A percentile compares a stretch with the other conserved stretches of the same genome.
Evolutionary conservation across 2,888 invertebrate species (phyloP).

Genomic region (Parnassius mnemosyne): DNA sequence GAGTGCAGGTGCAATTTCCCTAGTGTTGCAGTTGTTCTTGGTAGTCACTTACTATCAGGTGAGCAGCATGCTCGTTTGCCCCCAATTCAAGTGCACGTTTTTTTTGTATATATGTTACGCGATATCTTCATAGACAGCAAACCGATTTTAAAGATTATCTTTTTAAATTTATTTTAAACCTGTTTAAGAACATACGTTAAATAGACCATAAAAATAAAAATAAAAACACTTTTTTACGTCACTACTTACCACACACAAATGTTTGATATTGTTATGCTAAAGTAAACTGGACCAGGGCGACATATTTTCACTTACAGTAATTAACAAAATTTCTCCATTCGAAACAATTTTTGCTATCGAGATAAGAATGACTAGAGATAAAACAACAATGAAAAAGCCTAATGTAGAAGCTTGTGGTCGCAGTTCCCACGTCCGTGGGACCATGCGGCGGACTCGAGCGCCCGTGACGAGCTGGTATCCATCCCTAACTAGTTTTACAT

Average conservation of each 20-base stretch:
- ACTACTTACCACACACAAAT: neutral
- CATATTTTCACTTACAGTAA: constrained; percentile 12
- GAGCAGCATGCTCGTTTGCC: too few species aligned
- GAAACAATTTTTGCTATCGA: constrained; percentile 9
- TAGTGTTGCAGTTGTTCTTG: too few species aligned
- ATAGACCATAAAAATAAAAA: too few species aligned
- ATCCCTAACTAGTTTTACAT: neutral
- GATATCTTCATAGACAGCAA: too few species aligned
- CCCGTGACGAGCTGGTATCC: constrained; percentile 1
- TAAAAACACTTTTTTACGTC: too few species aligned
- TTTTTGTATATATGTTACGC: too few species aligned
- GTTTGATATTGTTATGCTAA: neutral
- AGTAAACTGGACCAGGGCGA: neutral
- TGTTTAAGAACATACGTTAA: too few species aligned
- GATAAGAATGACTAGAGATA: constrained; percentile 16
- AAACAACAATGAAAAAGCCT: constrained; percentile 1
- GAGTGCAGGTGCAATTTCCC: too few species aligned
- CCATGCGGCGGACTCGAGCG: neutral
- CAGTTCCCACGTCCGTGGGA: constrained; percentile 19
- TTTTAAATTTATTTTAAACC: too few species aligned
- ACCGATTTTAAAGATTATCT: too few species aligned
- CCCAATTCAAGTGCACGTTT: too few species aligned
- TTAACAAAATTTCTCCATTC: constrained; percentile 18
- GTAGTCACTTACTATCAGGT: too few species aligned
- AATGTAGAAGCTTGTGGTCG: neutral